These are phyloP conservation scores for Dasysyrphus albostriatus DNA, from an alignment of 2,888 invertebrate species.

Conservation along the genomic window DNA sequence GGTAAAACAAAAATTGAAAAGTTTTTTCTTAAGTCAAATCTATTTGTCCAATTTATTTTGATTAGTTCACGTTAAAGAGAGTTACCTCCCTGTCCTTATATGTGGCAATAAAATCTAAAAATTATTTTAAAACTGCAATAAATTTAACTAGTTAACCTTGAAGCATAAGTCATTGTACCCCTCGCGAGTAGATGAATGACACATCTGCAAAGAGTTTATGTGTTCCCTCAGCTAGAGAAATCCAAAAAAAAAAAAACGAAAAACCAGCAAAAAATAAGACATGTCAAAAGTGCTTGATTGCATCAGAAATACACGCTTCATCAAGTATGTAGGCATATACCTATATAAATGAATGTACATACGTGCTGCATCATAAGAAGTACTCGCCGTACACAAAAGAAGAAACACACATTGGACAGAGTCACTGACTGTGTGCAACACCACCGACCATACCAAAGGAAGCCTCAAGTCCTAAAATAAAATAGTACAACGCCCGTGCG, in stretches of 20 bases:
- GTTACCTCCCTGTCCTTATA: too few relatives aligned
- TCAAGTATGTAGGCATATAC: constrained; percentile 25
- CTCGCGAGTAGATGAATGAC: constrained; percentile 51
- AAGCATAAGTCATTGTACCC: constrained; percentile 49
- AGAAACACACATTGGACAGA: constrained; percentile 48
- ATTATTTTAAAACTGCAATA: constrained; percentile 40
- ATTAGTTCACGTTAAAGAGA: neutral
- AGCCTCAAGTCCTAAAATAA: constrained; percentile 41
- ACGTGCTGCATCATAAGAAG: neutral
- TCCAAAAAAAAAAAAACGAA: constrained; percentile 5
- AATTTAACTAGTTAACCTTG: constrained; percentile 64
- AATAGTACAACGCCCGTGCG: constrained; percentile 30
- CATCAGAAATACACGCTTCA: constrained; percentile 50
- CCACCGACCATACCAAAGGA: constrained; percentile 8
- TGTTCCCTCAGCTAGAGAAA: constrained; percentile 28
- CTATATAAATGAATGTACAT: neutral
- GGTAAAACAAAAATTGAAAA: too few relatives aligned
- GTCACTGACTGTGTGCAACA: constrained; percentile 49
- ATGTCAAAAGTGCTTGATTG: constrained; percentile 57
- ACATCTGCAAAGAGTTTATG: constrained; percentile 53
- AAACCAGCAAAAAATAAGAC: constrained; percentile 36
- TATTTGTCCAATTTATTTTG: too few relatives aligned
- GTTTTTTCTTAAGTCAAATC: too few relatives aligned
- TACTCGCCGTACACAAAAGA: constrained; percentile 7
- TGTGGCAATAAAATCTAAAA: neutral